phyloP scores from a whole-genome alignment of 1,140 invertebrate species.

The Drosophila mauritiana region DNA sequence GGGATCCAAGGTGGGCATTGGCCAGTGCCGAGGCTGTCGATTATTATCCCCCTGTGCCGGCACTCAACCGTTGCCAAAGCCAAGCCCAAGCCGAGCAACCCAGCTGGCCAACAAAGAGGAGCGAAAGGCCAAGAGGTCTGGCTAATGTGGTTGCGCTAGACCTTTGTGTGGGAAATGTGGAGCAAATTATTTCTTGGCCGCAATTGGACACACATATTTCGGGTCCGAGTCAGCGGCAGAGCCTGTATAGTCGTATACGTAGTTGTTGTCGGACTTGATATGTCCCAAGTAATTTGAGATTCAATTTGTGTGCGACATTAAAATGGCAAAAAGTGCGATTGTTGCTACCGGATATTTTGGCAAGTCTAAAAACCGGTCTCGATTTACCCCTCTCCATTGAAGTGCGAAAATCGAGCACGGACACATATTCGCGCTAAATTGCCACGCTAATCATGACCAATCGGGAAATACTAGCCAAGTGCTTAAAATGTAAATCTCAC shows the following conservation, averaged over 20 bases:
- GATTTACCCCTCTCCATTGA: constrained; percentile 25
- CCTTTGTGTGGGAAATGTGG: constrained; percentile 69
- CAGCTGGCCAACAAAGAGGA: constrained; percentile 45
- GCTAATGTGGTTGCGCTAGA: constrained; percentile 57
- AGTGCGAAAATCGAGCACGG: constrained; percentile 34
- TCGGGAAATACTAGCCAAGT: constrained; percentile 40
- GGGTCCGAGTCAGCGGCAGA: constrained; percentile 44
- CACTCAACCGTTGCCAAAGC: constrained; percentile 12
- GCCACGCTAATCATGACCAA: constrained; percentile 56
- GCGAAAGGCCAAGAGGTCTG: constrained; percentile 58
- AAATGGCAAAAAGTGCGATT: constrained; percentile 70
- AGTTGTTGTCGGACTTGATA: constrained; percentile 56
- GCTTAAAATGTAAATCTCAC: constrained; percentile 45
- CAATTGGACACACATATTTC: constrained; percentile 67
- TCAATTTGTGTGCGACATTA: constrained; percentile 77
- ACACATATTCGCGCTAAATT: constrained; percentile 22
- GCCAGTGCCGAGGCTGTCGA: constrained; percentile 50
- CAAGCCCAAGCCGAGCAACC: constrained; percentile 4
- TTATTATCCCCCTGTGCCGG: constrained; percentile 43
- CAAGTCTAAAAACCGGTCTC: constrained; percentile 46
- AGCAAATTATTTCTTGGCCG: constrained; percentile 70
- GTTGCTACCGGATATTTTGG: constrained; percentile 80
- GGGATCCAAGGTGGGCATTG: constrained; percentile 21
- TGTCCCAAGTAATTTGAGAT: constrained; percentile 70
- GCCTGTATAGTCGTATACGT: neutral